Evolutionary conservation across 2,113 vertebrate genomes (phyloP), one percentile per base, ranked within the genome.

Genomic region (Macrotus californicus): DNA sequence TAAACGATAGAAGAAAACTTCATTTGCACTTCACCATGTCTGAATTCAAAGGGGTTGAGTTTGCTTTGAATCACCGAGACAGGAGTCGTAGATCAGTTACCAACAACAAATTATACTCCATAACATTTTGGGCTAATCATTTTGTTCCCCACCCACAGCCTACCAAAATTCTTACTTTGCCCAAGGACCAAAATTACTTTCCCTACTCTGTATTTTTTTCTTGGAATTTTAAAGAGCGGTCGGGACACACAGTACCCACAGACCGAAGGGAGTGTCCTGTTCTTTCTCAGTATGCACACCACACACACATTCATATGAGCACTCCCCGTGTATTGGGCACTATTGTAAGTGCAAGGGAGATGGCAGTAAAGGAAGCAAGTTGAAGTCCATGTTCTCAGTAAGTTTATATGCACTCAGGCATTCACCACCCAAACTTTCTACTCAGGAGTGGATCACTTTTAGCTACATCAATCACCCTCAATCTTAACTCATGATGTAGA

Each of bases 111-210:
- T 1, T 15, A 87, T 41, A 70, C 8, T 59, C 31, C 36, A 16
- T 48, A 77, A 39, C 39, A 87, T 29, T 77, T 43, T 29, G 94
- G 61, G 91, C 82, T 39, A 89, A 48, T 93, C 6, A 70, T 90
- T 93, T 52, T 85, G 72, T 75, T 87, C 7, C 48, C 26, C n/a
- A 92, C 24, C 41, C 9, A 64, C 3, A 86, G 41, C n/a, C 39
- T 77, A 56, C 26, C 59, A 93, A 88, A 73, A 61, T 84, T 64
- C 52, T 81, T 89, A 31, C 15, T 93, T 96, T 86, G 46, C 43
- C 81, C 36, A 82, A 92, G 26, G 21, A 75, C 48, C 8, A 95
- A 94, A 94, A 91, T 86, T 69, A 85, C 46, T 64, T 95, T 79
- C 36, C 46, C 6, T 16, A 82, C 31, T 69, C 77, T 92, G 6